Base-by-base conservation (phyloP, 1,140 invertebrate species). In the Drosophila trapezifrons region DNA sequence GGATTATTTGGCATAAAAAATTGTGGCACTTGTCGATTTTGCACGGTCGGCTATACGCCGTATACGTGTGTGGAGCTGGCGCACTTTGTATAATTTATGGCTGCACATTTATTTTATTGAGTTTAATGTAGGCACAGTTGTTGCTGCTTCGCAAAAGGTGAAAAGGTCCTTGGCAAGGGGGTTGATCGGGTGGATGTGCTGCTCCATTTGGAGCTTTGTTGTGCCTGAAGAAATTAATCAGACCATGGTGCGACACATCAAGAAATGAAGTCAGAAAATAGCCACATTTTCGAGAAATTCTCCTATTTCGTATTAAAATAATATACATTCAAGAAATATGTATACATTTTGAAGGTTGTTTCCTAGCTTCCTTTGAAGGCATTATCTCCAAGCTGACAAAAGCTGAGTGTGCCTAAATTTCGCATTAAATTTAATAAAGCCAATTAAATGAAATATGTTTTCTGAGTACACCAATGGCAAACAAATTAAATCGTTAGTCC, bases 101-200 rank as follows among this genome's bases (percentile, higher is more conserved):
- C 69, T 78, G 81, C 74, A 84, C 81, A 85, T 85, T 85, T 85
- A 81, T 85, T 85, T 85, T 85, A 85, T 85, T 85, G 77, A 84
- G 81, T 85, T 85, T 85, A 85, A 85, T 84, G 80, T 76, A 81
- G 76, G 72, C 80, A 67, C 80, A 83, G 80, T 84, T 84, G 60
- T 76, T 72, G 54, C 62, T 55, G 51, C 60, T 60, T 37, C 37
- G 12, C 27, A 45, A 67, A 73, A 83, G 80, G 76, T 79, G 65
- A 25, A 78, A 75, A 65, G 60, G 67, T 67, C 65, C 49, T 9
- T 22, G n/a, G 35, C 22, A n/a, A n/a, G 15, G 46, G 25, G 32
- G 27, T 57, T 43, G 35, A 42, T 67, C 57, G 63, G 63, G 29
- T 45, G 27, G 51, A 62, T 63, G 32, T 67, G 60, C 42, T 18